Conservation (phyloP, 1,140 invertebrate species). For the Lepidurus couesii region DNA sequence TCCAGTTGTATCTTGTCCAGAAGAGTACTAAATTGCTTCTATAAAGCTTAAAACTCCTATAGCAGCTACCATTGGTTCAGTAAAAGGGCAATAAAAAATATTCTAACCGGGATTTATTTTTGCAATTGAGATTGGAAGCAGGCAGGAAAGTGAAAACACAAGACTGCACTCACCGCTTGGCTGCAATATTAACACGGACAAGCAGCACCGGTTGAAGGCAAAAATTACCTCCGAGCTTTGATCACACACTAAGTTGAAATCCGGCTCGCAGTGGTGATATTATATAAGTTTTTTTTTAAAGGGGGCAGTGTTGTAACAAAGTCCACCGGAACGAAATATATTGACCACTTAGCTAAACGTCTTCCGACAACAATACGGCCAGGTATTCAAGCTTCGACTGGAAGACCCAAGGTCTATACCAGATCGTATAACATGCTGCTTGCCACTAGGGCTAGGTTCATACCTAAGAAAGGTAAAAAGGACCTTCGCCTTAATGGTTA, state of each 20-base stretch:
- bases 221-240: neutral
- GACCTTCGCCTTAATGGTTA: neutral
- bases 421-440: slow-evolving; percentile 14
- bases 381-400: slow-evolving; percentile 3
- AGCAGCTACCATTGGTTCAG: no score
- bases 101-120: neutral
- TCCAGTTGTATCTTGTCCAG: neutral
- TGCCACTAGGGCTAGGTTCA: neutral
- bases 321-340: neutral
- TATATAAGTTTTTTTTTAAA: neutral
- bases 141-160: neutral
- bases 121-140: neutral
- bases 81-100: neutral
- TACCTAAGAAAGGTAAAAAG: neutral
- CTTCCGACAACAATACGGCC: neutral
- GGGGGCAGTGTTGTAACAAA: neutral
- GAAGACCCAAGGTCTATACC: neutral
- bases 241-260: neutral
- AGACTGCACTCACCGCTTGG: slow-evolving; percentile 6
- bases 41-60: no score
- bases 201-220: neutral
- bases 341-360: neutral
- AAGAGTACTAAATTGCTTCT: no score
- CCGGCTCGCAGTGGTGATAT: neutral
- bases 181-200: neutral